Base-by-base conservation (phyloP, 2,888 invertebrate species). In the Ichneumon xanthorius region DNA sequence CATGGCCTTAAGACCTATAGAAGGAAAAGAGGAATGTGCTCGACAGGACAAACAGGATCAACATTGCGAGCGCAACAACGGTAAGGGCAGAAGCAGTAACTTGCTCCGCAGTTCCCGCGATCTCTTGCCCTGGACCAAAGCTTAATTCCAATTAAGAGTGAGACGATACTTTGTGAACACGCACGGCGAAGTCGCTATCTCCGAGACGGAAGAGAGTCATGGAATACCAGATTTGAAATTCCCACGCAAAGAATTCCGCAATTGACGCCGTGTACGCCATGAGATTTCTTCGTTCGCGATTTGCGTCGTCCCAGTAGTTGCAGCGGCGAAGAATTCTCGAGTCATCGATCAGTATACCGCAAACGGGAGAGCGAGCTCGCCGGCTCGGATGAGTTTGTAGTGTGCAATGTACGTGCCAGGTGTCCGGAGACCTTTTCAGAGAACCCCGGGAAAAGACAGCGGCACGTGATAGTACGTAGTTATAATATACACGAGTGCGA, bases 11-110 rank as follows among this genome's bases (percentile, higher is more conserved):
- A 22, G 61, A 75, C n/a, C 67, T 19, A 53, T 65, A 40, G 68
- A 79, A 33, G 63, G 33, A 22, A 90, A 89, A 85, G 89, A 88
- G 88, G 89, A 88, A 88, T 89, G 89, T 88, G 86, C 87, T 89
- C 73, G 63, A 88, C 88, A 88, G 88, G n/a, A 48, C 30, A 14
- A 26, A 30, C 67, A 81, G 73, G 45, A 68, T 26, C 26, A 22
- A n/a, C 22, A 65, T 9, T 4, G 22, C 22, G 19, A 61, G n/a
- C 40, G 80, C 65, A 65, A 63, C 53, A 80, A 72, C 40, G 53
- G 73, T 58, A 73, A 73, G 67, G 68, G 72, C 73, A 83, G 83
- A 79, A 83, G 79, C 72, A 30, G 70, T 16, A 37, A 3, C 67
- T n/a, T 19, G n/a, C 22, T 55, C 19, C 19, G 30, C 5, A 63